phyloP scores from a whole-genome alignment of 1,140 invertebrate genomes.

The Magallana ariakensis region DNA sequence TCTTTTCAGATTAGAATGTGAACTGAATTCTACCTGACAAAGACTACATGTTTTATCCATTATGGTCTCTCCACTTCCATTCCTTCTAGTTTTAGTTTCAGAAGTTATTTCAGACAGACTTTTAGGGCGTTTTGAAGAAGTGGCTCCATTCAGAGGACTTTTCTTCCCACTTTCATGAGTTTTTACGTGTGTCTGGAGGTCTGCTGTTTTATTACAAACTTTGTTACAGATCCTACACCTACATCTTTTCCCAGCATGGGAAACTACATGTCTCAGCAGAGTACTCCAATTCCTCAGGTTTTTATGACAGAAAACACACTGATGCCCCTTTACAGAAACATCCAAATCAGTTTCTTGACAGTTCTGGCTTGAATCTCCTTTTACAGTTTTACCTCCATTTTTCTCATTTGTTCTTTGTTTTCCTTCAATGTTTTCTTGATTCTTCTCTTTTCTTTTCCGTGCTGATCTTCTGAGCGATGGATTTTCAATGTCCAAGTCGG shows the following conservation, averaged over 20 bases:
- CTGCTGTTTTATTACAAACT: not conserved
- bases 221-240: not conserved
- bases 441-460: not conserved
- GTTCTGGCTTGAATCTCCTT: not conserved
- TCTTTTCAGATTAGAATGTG: not conserved
- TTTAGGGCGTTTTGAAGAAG: not conserved
- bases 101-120: not conserved
- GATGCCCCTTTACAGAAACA: not conserved
- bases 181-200: not conserved
- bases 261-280: not conserved
- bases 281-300: not conserved
- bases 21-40: conserved; percentile 2
- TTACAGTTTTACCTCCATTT: not conserved
- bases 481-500: not conserved
- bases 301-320: conserved; percentile 7
- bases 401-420: not conserved
- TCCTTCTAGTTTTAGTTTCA: not conserved
- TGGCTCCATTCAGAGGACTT: not conserved
- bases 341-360: not conserved
- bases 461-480: not conserved
- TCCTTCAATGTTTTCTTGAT: not conserved
- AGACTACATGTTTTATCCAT: not conserved
- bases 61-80: not conserved
- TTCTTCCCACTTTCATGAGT: not conserved
- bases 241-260: not conserved